These are phyloP conservation scores for Gastracanthus pulcherrimus DNA, from an alignment of 2,888 invertebrate genomes.

Conservation along the genomic window DNA sequence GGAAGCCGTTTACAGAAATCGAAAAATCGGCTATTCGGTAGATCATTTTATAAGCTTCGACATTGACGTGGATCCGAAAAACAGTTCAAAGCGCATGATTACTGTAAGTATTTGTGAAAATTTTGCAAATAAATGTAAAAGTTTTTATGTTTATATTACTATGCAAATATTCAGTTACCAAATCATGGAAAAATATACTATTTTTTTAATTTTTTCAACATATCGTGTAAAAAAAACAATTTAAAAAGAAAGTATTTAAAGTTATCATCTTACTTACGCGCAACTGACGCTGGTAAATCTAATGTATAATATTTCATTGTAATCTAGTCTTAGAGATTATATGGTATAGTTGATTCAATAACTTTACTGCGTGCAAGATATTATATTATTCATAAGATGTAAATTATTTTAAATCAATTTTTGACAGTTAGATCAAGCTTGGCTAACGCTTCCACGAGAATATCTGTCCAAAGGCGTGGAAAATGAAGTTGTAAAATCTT, in stretches of 20 bases:
- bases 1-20: constrained; percentile 87
- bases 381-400: not conserved
- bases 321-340: not conserved
- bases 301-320: not conserved
- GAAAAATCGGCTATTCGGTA: constrained; percentile 88
- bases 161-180: not conserved
- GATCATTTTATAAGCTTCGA: constrained; percentile 93
- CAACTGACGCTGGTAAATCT: not conserved
- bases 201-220: too few species aligned
- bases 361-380: not conserved
- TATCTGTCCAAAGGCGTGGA: constrained; percentile 89
- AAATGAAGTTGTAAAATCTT: constrained; percentile 89
- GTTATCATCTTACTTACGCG: not conserved
- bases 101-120: constrained; percentile 82
- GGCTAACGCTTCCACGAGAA: constrained; percentile 89
- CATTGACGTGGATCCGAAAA: constrained; percentile 90
- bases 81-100: constrained; percentile 88
- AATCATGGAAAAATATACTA: not conserved
- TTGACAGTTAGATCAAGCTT: constrained; percentile 89
- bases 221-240: too few species aligned
- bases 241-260: too few species aligned
- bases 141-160: too few species aligned
- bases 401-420: not conserved
- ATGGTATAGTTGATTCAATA: not conserved
- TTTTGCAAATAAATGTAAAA: too few species aligned